Base-by-base conservation (phyloP, 2,888 invertebrate genomes). In the Auanema freiburgensis region DNA sequence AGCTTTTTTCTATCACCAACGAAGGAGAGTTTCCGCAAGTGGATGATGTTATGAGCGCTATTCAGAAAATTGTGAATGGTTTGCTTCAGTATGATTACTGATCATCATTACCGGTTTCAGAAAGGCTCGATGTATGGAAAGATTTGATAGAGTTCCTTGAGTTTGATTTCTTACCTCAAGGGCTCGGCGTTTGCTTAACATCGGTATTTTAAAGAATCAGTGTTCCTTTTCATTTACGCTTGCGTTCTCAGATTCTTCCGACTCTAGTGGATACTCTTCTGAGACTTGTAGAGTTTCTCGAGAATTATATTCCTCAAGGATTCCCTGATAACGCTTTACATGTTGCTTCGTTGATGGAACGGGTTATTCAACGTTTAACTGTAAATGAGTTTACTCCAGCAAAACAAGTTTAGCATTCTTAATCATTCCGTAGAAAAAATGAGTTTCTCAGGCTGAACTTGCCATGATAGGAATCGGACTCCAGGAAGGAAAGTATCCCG, bases 271-370 rank as follows among this genome's bases (percentile, higher is more conserved):
- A 62, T 16, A 57, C 57, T 33, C 43, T 62, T 16, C 10, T 50
- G 41, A 43, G 21, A 16, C 42, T 57, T 10, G 62, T 57, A 10
- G 33, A 24, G 16, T 23, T 16, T 10, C 42, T 62, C 1, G 62
- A 62, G 50, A 62, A 57, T 10, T 57, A 43, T 49, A 51, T 40
- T 23, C 50, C 57, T 4, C 14, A 43, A n/a, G 60, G 68, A 21
- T 74, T 71, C 68, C 74, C 74, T 0, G 63, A 67, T 21, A 74
- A 74, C 55, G 67, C 69, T 2, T 60, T 71, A 18, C 57, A 67
- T 23, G 69, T 61, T 5, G 64, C 69, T 0, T 62, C 60, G 16
- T 58, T 65, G 10, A 62, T 71, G 24, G 66, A 72, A 8, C 57
- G 62, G n/a, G 65, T 72, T 53, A 53, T 62, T 4, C 57, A 63